Evolutionary conservation across 1,140 invertebrate species (phyloP).

Genomic region (Ooceraea biroi): DNA sequence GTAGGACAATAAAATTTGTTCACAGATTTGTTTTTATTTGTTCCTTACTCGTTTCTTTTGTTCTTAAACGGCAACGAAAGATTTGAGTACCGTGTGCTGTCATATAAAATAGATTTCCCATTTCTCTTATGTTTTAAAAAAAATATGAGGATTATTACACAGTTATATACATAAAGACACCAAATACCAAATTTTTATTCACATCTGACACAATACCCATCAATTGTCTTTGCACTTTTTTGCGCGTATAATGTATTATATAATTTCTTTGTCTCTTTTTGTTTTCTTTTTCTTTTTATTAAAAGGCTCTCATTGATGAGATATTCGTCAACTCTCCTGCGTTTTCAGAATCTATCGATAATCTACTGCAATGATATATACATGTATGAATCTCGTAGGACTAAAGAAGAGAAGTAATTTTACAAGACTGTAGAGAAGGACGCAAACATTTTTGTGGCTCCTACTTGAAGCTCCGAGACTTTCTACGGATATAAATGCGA

Average conservation of each 20-base stretch:
- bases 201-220: conserved; percentile 70
- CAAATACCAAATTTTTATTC: conserved; percentile 70
- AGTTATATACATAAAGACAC: conserved; percentile 37
- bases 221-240: conserved; percentile 49
- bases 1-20: conserved; percentile 58
- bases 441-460: conserved; percentile 68
- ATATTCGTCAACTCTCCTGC: conserved; percentile 74
- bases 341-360: conserved; percentile 79
- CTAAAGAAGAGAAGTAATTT: conserved; percentile 25
- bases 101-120: conserved; percentile 56
- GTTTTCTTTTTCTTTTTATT: conserved; percentile 43
- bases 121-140: conserved; percentile 48
- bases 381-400: conserved; percentile 64
- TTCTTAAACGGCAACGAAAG: conserved; percentile 38
- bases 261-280: not conserved
- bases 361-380: conserved; percentile 82
- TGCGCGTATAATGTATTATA: conserved; percentile 4
- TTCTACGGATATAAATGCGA: conserved; percentile 1
- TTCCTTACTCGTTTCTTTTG: not conserved
- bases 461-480: not conserved
- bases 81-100: conserved; percentile 23
- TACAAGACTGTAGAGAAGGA: conserved; percentile 45
- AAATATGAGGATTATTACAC: conserved; percentile 59
- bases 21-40: conserved; percentile 16
- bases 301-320: conserved; percentile 65